A percentile compares a stretch with the other conserved stretches of the same genome.
Conservation (phyloP, 2,888 invertebrate genomes). For the Entomobrya proxima region DNA sequence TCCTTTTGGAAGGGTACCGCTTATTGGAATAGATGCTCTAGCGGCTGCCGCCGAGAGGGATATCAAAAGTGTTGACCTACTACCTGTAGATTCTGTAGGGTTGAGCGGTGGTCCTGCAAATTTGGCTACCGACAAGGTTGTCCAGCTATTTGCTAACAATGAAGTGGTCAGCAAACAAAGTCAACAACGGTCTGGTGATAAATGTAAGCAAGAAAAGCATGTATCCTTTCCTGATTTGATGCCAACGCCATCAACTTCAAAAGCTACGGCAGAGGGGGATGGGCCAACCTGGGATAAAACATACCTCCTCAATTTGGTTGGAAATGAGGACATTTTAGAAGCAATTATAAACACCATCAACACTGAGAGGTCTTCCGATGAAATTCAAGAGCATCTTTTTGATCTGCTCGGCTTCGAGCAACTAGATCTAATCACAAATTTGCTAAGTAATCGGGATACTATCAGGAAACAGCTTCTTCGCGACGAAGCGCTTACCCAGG, state of each 20-base stretch:
- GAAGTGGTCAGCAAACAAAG: not conserved
- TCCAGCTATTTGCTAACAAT: conserved; percentile 60
- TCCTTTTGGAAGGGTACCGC: conserved; percentile 69
- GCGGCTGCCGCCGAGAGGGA: conserved; percentile 43
- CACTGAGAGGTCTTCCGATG: conserved; percentile 82
- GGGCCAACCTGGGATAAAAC: conserved; percentile 68
- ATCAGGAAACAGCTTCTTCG: conserved; percentile 77
- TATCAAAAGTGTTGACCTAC: conserved; percentile 25
- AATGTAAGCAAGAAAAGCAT: not conserved
- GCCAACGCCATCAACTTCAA: not conserved
- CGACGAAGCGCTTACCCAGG: conserved; percentile 75
- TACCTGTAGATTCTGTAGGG: not conserved
- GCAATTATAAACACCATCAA: conserved; percentile 82
- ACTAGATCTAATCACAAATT: conserved; percentile 85
- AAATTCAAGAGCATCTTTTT: conserved; percentile 87
- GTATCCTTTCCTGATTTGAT: conserved; percentile 38
- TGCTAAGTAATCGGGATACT: conserved; percentile 82
- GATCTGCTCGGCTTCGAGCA: conserved; percentile 92
- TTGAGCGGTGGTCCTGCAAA: conserved; percentile 24
- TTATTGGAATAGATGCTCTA: conserved; percentile 37
- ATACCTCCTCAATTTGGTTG: conserved; percentile 70
- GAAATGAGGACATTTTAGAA: conserved; percentile 80
- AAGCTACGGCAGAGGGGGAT: not conserved
- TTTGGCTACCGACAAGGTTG: conserved; percentile 68
- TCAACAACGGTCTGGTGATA: no score